Base-by-base conservation (phyloP, 2,888 invertebrate genomes). In the Scaptodrosophila latifasciaeformis region DNA sequence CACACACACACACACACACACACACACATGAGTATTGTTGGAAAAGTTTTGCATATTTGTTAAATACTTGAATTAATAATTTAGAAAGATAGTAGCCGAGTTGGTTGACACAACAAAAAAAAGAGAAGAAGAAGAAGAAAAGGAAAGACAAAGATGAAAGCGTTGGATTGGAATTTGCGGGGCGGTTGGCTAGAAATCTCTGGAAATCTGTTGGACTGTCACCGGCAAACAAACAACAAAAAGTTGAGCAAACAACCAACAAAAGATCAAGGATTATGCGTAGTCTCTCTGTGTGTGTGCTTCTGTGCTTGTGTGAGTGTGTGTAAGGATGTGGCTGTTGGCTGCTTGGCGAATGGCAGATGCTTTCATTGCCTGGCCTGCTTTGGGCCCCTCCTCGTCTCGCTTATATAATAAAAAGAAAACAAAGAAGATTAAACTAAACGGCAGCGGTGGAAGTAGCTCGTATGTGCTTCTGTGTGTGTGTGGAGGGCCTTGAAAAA, bases 11-110 rank as follows among this genome's bases (percentile, higher is more conserved):
- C n/a, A n/a, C n/a, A n/a, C n/a, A n/a, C n/a, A n/a, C n/a, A n/a
- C n/a, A n/a, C n/a, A n/a, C n/a, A n/a, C n/a, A n/a, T n/a, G n/a
- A n/a, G n/a, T n/a, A n/a, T n/a, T n/a, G n/a, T n/a, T n/a, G n/a
- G n/a, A 24, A 67, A 74, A 69, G 71, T 78, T 76, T 67, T 69
- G 69, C 81, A 81, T 77, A 75, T 82, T 82, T 81, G 63, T 66
- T 70, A 83, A 78, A 80, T 84, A 82, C 75, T 81, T 84, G 83
- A 84, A 83, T 83, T 83, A 84, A 83, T 83, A 83, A 82, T 83
- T 82, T 76, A 82, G 80, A 68, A 67, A 58, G 64, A 64, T 49
- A 10, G 37, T 7, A 54, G 58, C 51, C 42, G 15, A 24, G 30
- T 39, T 34, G 31, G 7, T 2, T 9, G 21, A 24, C 13, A 24